A percentile compares a stretch with the other conserved stretches of the same genome.
Evolutionary conservation across 2,797 vertebrate genomes (phyloP).

Genomic region (Hydrocynus forskahlii): DNA sequence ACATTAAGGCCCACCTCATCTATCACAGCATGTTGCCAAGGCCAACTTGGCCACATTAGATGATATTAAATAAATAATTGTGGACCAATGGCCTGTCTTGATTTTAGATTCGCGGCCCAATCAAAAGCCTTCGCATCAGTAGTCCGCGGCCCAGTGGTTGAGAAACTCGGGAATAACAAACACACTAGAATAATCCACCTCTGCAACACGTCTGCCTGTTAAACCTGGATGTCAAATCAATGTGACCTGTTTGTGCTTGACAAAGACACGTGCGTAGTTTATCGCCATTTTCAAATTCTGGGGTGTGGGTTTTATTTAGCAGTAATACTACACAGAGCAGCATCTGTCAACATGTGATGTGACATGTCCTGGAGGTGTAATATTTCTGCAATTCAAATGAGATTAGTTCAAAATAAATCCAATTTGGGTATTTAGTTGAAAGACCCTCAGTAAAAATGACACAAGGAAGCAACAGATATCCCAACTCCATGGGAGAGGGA

Average conservation of each 20-base stretch:
- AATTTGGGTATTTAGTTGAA: slow-evolving; percentile 4
- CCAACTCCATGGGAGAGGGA: background rate
- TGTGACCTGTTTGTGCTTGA: background rate
- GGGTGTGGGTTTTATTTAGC: background rate
- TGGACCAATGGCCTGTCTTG: too few relatives aligned
- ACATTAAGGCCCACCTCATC: too few relatives aligned
- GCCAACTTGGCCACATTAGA: too few relatives aligned
- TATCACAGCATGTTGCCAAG: too few relatives aligned
- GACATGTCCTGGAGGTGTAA: background rate
- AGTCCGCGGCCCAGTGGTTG: too few relatives aligned
- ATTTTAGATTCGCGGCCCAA: too few relatives aligned
- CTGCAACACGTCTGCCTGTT: background rate
- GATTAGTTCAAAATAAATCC: slow-evolving; percentile 29
- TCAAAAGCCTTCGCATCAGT: too few relatives aligned
- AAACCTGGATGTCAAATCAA: background rate
- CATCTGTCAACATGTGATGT: background rate
- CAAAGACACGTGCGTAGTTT: background rate
- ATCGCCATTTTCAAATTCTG: background rate
- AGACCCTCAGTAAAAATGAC: background rate
- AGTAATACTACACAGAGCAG: background rate
- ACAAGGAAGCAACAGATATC: background rate
- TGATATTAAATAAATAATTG: too few relatives aligned
- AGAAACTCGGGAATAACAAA: too few relatives aligned
- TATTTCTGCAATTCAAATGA: slow-evolving; percentile 11
- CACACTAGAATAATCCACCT: background rate